Base-by-base conservation (phyloP, 2,888 invertebrate genomes). In the Zootermopsis nevadensis region DNA sequence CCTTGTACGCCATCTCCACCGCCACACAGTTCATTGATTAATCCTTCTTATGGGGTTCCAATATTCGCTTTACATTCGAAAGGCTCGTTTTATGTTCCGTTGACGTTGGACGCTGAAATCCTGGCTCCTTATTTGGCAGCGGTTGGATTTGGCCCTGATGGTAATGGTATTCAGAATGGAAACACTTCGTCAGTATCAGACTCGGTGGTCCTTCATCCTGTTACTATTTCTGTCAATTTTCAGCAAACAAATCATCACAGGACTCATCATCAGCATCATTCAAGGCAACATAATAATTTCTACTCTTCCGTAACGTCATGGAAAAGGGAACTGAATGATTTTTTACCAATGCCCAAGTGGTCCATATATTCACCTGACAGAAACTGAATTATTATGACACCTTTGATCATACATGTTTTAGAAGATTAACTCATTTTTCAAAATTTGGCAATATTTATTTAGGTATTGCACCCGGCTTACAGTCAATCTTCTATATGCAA, bases 21-120 rank as follows among this genome's bases (percentile, higher is more conserved):
- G 0, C 80, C 82, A n/a, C 67, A 42, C n/a, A 48, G 42, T 2
- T 30, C 83, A 19, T 33, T 77, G 7, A 7, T 67, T 1, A 35
- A 72, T 48, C 81, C 85, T 53, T 83, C 85, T 66, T 81, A 81
- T 85, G 92, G 93, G 80, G 94, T 98, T 79, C 98, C 98, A 0
- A 95, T 97, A 66, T 98, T 98, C 89, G 97, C 97, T 4, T 91
- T 98, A 60, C 97, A 98, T 89, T 93, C 97, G n/a, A 94, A 94
- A 85, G 97, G 98, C 67, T 92, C 94, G 77, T 98, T 95, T 90
- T 98, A 98, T 90, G 93, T 98, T 82, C 98, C 98, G 0, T 90
- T 98, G 84, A 95, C 94, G 85, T 91, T 97, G 81, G 96, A 96
- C 86, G 94, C 94, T 87, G 92, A 94, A 80, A 91, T 94, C 60